Conservation (phyloP, 2,797 vertebrate genomes). For the Rhabdophis nuchalis region DNA sequence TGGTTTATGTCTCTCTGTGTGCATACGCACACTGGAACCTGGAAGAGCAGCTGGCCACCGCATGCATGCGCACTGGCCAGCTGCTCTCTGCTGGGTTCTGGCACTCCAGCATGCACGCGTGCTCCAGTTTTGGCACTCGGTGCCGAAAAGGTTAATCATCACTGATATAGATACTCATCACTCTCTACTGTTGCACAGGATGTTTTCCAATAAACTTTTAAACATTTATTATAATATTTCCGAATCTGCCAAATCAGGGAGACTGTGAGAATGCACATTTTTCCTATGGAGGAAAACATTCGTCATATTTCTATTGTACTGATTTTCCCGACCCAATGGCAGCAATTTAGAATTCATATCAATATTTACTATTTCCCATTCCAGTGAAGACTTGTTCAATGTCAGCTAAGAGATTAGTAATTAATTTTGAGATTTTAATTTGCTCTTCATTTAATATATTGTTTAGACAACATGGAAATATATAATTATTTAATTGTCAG, state of each 20-base stretch:
- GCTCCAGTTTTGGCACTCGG: no score
- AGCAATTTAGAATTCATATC: background rate
- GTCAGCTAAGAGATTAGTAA: background rate
- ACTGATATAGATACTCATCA: background rate
- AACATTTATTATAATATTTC: background rate
- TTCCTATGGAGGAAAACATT: background rate
- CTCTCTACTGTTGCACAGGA: background rate
- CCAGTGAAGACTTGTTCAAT: background rate
- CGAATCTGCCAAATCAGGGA: background rate
- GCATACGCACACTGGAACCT: no score
- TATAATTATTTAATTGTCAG: conserved; percentile 24
- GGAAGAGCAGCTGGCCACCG: no score
- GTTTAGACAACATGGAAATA: conserved; percentile 24
- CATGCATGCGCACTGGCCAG: no score
- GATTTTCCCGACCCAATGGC: background rate
- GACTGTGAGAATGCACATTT: background rate
- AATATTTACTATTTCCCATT: background rate
- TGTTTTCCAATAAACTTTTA: background rate
- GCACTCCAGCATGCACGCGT: no score
- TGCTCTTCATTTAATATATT: background rate
- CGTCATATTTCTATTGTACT: background rate
- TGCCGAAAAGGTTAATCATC: no score
- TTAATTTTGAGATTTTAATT: conserved; percentile 18
- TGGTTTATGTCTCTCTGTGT: no score
- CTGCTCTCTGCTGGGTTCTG: no score